These are phyloP conservation scores for Xiphias gladius DNA, from an alignment of 2,113 vertebrate genomes.

Conservation along the genomic window DNA sequence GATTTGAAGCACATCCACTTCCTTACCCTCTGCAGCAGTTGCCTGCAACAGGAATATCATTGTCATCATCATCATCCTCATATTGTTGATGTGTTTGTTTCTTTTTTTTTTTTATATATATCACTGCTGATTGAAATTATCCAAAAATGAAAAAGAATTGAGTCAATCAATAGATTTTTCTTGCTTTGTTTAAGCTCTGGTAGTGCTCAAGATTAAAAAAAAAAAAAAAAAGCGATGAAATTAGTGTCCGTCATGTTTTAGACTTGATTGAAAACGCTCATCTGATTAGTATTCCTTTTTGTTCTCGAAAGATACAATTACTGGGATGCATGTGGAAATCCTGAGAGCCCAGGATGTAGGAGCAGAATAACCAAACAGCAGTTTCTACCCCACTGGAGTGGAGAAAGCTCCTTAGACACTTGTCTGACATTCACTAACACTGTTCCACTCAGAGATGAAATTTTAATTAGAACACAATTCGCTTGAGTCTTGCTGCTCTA, in stretches of 20 bases:
- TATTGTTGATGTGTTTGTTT: constrained; percentile 38
- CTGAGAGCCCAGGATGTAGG: constrained; percentile 57
- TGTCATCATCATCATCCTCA: constrained; percentile 50
- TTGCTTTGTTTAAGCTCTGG: constrained; percentile 21
- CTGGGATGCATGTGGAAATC: constrained; percentile 57
- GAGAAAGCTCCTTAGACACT: constrained; percentile 71
- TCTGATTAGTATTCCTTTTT: constrained; percentile 77
- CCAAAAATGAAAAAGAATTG: constrained; percentile 32
- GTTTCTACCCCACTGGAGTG: constrained; percentile 60
- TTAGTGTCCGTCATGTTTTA: constrained; percentile 59
- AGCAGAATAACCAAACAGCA: constrained; percentile 76
- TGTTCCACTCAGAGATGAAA: constrained; percentile 76
- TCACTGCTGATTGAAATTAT: constrained; percentile 44
- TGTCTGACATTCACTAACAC: constrained; percentile 82
- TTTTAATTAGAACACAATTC: constrained; percentile 86
- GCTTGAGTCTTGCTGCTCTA: constrained; percentile 42
- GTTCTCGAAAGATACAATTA: constrained; percentile 77
- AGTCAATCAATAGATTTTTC: constrained; percentile 51
- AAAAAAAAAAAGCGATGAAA: constrained; percentile 46
- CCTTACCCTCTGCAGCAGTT: constrained; percentile 70
- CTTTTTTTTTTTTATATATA: background rate
- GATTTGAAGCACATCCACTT: constrained; percentile 63
- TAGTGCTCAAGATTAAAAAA: constrained; percentile 14
- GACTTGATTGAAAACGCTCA: constrained; percentile 73
- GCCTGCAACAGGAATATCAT: constrained; percentile 44